These are phyloP conservation scores for Trachelus iudaicus DNA, from an alignment of 2,888 invertebrate species.

Conservation along the genomic window DNA sequence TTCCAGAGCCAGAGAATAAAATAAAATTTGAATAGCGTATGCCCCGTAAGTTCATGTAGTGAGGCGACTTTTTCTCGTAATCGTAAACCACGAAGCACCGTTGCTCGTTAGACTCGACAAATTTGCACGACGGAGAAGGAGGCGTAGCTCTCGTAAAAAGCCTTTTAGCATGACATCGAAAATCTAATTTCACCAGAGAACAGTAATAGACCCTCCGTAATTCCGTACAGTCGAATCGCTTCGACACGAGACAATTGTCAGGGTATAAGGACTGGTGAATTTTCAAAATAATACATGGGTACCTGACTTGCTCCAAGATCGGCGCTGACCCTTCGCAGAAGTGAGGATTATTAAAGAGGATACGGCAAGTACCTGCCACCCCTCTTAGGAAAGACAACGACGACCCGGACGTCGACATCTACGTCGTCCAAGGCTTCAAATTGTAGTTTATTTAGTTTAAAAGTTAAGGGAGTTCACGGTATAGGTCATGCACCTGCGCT, in stretches of 20 bases:
- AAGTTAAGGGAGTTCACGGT: constrained; percentile 38
- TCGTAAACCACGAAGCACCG: constrained; percentile 5
- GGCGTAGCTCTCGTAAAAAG: background rate
- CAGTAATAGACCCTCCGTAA: background rate
- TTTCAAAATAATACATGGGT: background rate
- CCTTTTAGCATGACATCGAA: background rate
- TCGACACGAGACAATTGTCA: background rate
- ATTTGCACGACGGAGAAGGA: background rate
- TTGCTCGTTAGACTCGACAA: background rate
- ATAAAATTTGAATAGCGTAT: background rate
- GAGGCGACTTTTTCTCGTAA: background rate
- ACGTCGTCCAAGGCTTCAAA: constrained; percentile 41
- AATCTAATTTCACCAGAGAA: background rate
- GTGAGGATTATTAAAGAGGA: background rate
- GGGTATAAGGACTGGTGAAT: background rate
- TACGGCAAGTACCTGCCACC: background rate
- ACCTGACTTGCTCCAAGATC: background rate
- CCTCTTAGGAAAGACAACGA: background rate
- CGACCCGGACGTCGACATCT: constrained; percentile 17
- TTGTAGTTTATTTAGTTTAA: constrained; percentile 51
- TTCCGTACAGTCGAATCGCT: background rate
- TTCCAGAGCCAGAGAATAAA: background rate
- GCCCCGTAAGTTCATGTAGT: background rate
- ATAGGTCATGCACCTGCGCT: constrained; percentile 19
- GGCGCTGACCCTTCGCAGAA: background rate